Percentiles rank a stretch among this genome's conserved stretches.
These are phyloP conservation scores for Distichodus sexfasciatus DNA, from an alignment of 2,797 vertebrate species.

Conservation along the genomic window DNA sequence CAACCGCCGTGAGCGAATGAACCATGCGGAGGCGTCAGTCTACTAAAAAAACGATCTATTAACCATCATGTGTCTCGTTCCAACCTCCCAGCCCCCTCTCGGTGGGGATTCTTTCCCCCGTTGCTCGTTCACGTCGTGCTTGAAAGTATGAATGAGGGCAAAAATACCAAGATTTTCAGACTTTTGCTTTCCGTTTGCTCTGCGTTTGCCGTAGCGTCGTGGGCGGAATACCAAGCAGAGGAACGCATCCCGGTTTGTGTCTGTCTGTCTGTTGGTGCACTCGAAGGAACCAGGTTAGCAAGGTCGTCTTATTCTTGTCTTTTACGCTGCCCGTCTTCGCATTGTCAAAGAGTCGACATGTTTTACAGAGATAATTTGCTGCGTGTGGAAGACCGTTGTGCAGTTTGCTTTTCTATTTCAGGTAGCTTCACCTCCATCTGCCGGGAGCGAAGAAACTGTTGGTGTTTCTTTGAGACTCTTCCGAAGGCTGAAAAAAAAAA, in stretches of 20 bases:
- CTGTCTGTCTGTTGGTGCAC: constrained; percentile 18
- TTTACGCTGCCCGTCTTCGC: neutral
- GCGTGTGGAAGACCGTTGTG: neutral
- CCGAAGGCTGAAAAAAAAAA: too few species aligned
- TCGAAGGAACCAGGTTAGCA: constrained; percentile 32
- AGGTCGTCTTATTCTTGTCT: constrained; percentile 21
- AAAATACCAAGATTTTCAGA: constrained; percentile 17
- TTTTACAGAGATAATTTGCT: constrained; percentile 1
- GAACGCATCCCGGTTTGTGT: neutral
- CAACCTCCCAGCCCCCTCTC: neutral
- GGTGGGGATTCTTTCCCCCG: neutral
- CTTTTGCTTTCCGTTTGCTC: constrained; percentile 51
- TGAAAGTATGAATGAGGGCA: neutral
- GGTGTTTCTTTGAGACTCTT: too few species aligned
- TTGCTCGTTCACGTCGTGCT: neutral
- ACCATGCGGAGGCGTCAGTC: constrained; percentile 38
- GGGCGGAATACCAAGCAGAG: constrained; percentile 57
- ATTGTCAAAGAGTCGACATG: constrained; percentile 10
- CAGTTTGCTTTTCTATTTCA: constrained; percentile 4
- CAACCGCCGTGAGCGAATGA: constrained; percentile 32
- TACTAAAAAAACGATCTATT: constrained; percentile 33
- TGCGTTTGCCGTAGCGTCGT: constrained; percentile 32
- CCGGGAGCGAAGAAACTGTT: neutral
- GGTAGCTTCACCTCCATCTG: constrained; percentile 1
- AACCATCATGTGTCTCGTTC: constrained; percentile 52